Percentiles rank a stretch among this genome's conserved stretches.
phyloP scores from a whole-genome alignment of 2,797 vertebrate species.

The Muscicapa striata region DNA sequence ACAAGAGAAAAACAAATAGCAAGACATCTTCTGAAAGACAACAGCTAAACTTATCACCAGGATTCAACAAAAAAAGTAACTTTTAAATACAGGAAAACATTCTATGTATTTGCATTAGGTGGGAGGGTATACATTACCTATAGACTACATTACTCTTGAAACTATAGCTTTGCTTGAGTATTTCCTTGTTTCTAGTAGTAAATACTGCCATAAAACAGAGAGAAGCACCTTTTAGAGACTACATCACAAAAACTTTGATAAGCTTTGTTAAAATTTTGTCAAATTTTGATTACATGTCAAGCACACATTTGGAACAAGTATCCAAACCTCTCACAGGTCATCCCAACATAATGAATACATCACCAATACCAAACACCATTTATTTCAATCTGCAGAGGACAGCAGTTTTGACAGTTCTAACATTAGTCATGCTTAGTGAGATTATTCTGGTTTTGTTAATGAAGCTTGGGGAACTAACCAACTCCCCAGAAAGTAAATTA shows the following conservation, averaged over 20 bases:
- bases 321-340: not conserved
- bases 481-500: not conserved
- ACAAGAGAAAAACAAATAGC: not conserved
- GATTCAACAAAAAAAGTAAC: not conserved
- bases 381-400: not conserved
- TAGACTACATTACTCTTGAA: not conserved
- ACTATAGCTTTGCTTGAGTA: not conserved
- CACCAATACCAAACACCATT: not conserved
- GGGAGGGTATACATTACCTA: not conserved
- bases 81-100: not conserved
- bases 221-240: not conserved
- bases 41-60: not conserved
- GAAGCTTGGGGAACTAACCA: not conserved
- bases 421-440: not conserved
- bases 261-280: not conserved
- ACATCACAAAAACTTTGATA: not conserved
- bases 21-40: not conserved
- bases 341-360: not conserved
- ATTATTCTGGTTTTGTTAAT: not conserved
- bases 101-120: not conserved
- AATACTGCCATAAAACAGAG: not conserved
- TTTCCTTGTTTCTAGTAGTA: not conserved
- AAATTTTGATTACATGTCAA: not conserved
- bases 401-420: not conserved
- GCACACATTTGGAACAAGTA: not conserved